Evolutionary conservation across 2,888 invertebrate genomes (phyloP).

Genomic region (Odontocolon sp.): DNA sequence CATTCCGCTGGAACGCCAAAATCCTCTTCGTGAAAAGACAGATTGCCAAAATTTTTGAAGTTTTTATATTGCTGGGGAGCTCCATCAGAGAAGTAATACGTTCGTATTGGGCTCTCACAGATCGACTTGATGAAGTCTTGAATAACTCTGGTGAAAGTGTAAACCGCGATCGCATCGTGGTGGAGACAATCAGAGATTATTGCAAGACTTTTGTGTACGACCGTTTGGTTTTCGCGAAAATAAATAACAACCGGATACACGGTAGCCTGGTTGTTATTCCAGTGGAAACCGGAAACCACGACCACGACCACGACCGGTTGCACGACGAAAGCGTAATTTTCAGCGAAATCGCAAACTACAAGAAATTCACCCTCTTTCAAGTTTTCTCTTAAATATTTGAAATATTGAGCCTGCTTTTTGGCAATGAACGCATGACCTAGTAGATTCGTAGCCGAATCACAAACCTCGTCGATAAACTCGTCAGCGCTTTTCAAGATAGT

Average conservation of each 20-base stretch:
- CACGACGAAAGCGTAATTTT: constrained; percentile 36
- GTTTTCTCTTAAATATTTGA: constrained; percentile 31
- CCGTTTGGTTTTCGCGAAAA: constrained; percentile 24
- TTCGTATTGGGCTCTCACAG: constrained; percentile 6
- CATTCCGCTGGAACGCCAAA: constrained; percentile 49
- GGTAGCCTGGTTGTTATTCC: too few relatives aligned
- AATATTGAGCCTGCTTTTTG: constrained; percentile 33
- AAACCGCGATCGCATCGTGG: constrained; percentile 55
- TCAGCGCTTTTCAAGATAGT: constrained; percentile 7
- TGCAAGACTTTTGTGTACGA: constrained; percentile 43
- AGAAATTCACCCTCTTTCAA: constrained; percentile 42
- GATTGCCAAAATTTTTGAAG: constrained; percentile 50
- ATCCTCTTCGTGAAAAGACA: constrained; percentile 50
- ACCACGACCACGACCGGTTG: constrained; percentile 45
- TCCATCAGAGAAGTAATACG: constrained; percentile 51
- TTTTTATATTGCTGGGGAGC: constrained; percentile 53
- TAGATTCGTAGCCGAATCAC: constrained; percentile 17
- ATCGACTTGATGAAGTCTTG: constrained; percentile 9
- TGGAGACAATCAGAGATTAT: constrained; percentile 53
- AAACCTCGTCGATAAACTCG: constrained; percentile 47
- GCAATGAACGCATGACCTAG: constrained; percentile 45
- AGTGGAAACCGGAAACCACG: constrained; percentile 46
- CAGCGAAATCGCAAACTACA: constrained; percentile 48
- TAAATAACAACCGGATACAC: constrained; percentile 48
- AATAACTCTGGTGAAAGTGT: constrained; percentile 22